phyloP scores from a whole-genome alignment of 2,888 invertebrate species.

The Xanthorhoe designata region DNA sequence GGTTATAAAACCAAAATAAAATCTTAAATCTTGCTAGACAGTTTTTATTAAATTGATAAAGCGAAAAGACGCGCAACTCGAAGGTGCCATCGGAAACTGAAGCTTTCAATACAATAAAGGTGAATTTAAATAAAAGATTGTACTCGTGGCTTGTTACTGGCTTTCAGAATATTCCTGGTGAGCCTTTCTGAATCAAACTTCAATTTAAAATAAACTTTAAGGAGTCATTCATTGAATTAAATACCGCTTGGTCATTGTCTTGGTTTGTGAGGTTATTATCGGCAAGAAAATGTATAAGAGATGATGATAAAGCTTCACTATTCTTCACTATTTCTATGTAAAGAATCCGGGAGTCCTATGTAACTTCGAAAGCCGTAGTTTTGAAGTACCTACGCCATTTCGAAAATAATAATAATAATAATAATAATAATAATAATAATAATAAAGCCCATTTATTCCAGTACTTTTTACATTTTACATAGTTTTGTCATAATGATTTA shows the following conservation, averaged over 20 bases:
- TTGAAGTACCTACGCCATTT: too few species aligned
- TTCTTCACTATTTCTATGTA: too few species aligned
- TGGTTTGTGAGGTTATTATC: not conserved
- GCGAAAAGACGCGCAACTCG: not conserved
- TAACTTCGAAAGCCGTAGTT: too few species aligned
- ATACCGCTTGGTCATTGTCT: not conserved
- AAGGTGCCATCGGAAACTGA: not conserved
- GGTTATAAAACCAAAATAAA: too few species aligned
- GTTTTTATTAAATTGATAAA: not conserved
- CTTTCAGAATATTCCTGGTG: not conserved
- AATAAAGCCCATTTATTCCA: too few species aligned
- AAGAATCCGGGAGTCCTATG: too few species aligned
- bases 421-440: too few species aligned
- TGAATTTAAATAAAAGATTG: constrained; percentile 41
- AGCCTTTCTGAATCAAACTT: not conserved
- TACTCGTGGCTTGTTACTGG: constrained; percentile 33
- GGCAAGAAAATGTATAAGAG: too few species aligned
- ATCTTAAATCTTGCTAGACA: not conserved
- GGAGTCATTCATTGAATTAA: not conserved
- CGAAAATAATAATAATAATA: too few species aligned
- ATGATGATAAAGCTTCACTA: too few species aligned
- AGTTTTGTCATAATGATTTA: too few species aligned
- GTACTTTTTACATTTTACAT: too few species aligned
- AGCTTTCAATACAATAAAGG: constrained; percentile 37
- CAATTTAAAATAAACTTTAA: constrained; percentile 1